Percentiles rank a stretch among this genome's conserved stretches.
Evolutionary conservation across 2,113 vertebrate species (phyloP).

Genomic region (Leptosomus discolor): DNA sequence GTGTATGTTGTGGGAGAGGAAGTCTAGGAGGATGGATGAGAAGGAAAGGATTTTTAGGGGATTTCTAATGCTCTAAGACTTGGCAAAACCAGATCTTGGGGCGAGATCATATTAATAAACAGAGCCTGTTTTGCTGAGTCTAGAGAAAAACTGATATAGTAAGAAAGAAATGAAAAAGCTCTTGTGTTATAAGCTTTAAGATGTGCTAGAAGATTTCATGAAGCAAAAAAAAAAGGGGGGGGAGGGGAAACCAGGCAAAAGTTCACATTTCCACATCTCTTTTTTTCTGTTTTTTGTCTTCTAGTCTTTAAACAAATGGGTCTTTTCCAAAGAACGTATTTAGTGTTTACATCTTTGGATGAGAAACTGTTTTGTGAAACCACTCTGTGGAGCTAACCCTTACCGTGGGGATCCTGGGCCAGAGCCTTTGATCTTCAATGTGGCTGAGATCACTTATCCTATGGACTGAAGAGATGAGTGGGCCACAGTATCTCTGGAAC

Average conservation of each 20-base stretch:
- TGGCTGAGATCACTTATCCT: neutral
- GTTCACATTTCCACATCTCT: neutral
- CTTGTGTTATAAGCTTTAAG: neutral
- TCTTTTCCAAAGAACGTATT: neutral
- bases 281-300: neutral
- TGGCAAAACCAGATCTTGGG: conserved; percentile 42
- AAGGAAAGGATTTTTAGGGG: conserved; percentile 52
- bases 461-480: neutral
- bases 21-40: conserved; percentile 26
- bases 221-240: no score
- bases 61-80: conserved; percentile 38
- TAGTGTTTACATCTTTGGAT: neutral
- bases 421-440: neutral
- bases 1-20: conserved; percentile 38
- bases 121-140: conserved; percentile 36
- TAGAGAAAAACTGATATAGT: conserved; percentile 36
- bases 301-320: neutral
- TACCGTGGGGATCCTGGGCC: neutral
- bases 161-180: conserved; percentile 36
- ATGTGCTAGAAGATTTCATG: neutral
- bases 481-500: neutral
- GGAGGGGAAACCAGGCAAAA: neutral
- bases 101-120: conserved; percentile 31
- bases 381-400: neutral
- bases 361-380: neutral